These are phyloP conservation scores for Sapayoa aenigma DNA, from an alignment of 2,113 vertebrate genomes.

Conservation along the genomic window DNA sequence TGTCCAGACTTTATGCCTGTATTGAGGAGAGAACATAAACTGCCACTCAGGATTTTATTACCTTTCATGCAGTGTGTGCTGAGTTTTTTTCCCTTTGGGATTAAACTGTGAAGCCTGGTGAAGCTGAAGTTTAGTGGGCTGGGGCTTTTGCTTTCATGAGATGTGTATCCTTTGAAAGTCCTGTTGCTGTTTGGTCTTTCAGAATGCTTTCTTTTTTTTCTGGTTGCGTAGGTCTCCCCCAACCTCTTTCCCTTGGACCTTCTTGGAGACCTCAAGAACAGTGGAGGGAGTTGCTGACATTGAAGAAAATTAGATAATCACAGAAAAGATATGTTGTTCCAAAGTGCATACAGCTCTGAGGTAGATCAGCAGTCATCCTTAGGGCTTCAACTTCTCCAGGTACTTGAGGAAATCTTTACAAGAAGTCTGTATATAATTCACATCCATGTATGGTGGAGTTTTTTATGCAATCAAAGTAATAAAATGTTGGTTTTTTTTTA, in stretches of 20 bases:
- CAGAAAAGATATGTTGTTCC: background rate
- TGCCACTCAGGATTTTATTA: background rate
- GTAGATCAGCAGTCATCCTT: background rate
- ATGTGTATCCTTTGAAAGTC: fast-evolving
- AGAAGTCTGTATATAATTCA: background rate
- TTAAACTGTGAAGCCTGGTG: background rate
- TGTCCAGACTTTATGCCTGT: background rate
- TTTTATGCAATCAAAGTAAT: background rate
- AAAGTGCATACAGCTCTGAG: background rate
- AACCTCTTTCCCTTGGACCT: background rate
- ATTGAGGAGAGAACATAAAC: background rate
- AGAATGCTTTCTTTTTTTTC: background rate
- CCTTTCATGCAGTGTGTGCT: background rate
- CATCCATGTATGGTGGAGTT: background rate
- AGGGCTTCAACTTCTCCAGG: background rate
- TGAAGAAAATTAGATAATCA: background rate
- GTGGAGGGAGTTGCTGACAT: background rate
- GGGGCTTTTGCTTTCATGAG: background rate
- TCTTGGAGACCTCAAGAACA: background rate
- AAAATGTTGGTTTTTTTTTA: background rate
- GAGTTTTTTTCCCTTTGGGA: background rate
- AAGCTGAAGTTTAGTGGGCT: background rate
- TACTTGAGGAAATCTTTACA: background rate
- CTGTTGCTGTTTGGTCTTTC: background rate
- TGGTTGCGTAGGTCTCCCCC: background rate